Percentiles rank a stretch among this genome's conserved stretches.
phyloP scores from a whole-genome alignment of 2,888 invertebrate genomes.

The Drosophila anceps region DNA sequence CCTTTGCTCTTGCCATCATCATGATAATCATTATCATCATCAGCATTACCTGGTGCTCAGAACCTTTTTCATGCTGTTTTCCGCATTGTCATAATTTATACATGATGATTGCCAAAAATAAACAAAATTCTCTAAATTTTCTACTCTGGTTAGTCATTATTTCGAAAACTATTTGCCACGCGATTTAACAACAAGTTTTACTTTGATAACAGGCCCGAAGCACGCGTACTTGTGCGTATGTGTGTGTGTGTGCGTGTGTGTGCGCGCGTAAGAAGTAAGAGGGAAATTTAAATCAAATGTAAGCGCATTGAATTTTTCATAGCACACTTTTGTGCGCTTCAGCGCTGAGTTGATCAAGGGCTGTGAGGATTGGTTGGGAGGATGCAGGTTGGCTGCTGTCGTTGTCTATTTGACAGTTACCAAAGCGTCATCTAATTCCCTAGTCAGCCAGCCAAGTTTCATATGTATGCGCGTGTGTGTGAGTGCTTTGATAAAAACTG shows the following conservation, averaged over 20 bases:
- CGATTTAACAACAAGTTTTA: conserved; percentile 72
- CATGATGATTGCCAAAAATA: conserved; percentile 65
- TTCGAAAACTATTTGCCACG: conserved; percentile 75
- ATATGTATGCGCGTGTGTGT: conserved; percentile 18
- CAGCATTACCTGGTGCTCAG: conserved; percentile 27
- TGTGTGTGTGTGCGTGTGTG: conserved; percentile 18
- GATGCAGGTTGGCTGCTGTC: conserved; percentile 6
- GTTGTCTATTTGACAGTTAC: conserved; percentile 69
- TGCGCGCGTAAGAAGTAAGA: conserved; percentile 37
- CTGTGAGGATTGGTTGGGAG: background rate
- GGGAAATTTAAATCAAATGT: conserved; percentile 78
- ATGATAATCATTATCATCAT: conserved; percentile 13
- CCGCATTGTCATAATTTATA: conserved; percentile 53
- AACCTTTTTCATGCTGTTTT: conserved; percentile 28
- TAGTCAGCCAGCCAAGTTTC: conserved; percentile 37
- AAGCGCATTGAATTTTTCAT: conserved; percentile 70
- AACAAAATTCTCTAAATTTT: conserved; percentile 36
- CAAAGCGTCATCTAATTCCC: conserved; percentile 65
- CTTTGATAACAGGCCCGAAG: conserved; percentile 69
- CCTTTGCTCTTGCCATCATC: background rate
- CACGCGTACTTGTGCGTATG: conserved; percentile 23
- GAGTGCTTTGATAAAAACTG: conserved; percentile 77
- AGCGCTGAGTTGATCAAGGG: background rate
- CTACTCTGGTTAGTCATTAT: conserved; percentile 39
- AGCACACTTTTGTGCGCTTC: conserved; percentile 54